Evolutionary conservation across 2,888 invertebrate species (phyloP), one percentile per base, ranked within the genome.

Genomic region (Rhyacophila evoluta): DNA sequence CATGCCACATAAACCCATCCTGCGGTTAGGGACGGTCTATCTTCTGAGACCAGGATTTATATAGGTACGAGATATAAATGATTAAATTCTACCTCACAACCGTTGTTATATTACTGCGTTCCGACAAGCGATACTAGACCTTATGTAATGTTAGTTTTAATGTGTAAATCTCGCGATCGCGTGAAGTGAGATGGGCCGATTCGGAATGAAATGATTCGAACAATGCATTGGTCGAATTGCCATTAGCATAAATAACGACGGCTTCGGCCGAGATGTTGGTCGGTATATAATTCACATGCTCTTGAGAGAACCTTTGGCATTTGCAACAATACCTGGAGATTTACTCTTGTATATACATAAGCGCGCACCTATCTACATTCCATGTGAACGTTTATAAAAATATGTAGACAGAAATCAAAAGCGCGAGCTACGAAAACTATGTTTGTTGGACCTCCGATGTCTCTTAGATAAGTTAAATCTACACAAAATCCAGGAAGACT

Each of bases 201-300:
- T 72, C 38, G 74, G 74, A 67, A 68, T 68, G 72, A 71, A 41
- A 39, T 38, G 55, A 27, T 69, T 67, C 72, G 80, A 81, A 80
- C 81, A 80, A 81, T 81, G 81, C 79, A 78, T 78, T 78, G 80
- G 81, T 80, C 79, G 81, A 74, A 80, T 78, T 72, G 78, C 80
- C 77, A 80, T 81, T 81, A 80, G 79, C 81, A 80, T 81, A 81
- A 81, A 81, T 81, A 81, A 80, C 74, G 77, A 37, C 67, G 75
- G 12, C 72, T 36, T 27, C 41, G 38, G 5, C 10, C 19, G 55
- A 55, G 55, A 55, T 55, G 55, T 55, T 55, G 25, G 25, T 55
- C 67, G 39, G 67, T 39, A 39, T 29, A 39, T 72, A 72, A 72
- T 19, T 39, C 39, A 72, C 72, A 29, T 36, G 39, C 37, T 25